Conservation (phyloP, 1,140 invertebrate genomes). For the Cydia pomonella region DNA sequence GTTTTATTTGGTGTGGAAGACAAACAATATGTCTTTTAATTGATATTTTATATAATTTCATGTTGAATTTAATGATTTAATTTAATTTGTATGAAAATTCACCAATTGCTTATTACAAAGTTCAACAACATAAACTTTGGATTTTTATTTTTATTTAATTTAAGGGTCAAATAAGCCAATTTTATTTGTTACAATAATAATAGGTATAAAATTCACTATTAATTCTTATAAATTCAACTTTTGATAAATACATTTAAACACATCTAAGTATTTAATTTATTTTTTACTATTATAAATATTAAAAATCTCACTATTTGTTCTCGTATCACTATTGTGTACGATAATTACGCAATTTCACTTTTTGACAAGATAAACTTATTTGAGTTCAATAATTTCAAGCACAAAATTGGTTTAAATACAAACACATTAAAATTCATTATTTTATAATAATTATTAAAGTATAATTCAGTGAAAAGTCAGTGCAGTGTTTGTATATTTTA, state of each 20-base stretch:
- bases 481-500: too few species aligned
- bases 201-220: slow-evolving; percentile 46
- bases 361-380: not conserved
- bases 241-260: slow-evolving; percentile 52
- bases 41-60: not conserved
- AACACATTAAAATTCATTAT: too few species aligned
- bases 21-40: not conserved
- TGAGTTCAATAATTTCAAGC: not conserved
- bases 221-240: slow-evolving; percentile 57
- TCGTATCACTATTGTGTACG: slow-evolving; percentile 39
- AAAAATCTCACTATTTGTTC: slow-evolving; percentile 64
- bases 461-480: too few species aligned
- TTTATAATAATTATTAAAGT: too few species aligned
- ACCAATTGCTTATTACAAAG: not conserved
- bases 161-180: slow-evolving; percentile 29
- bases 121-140: slow-evolving; percentile 11
- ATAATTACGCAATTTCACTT: slow-evolving; percentile 32
- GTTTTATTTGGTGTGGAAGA: not conserved
- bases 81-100: slow-evolving; percentile 15
- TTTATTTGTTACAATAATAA: slow-evolving; percentile 27
- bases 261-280: slow-evolving; percentile 44
- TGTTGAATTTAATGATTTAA: not conserved
- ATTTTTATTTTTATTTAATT: not conserved
- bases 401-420: too few species aligned
- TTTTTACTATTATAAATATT: slow-evolving; percentile 39